A percentile compares a stretch with the other conserved stretches of the same genome.
Evolutionary conservation across 2,113 vertebrate genomes (phyloP).

Genomic region (Gavia stellata): DNA sequence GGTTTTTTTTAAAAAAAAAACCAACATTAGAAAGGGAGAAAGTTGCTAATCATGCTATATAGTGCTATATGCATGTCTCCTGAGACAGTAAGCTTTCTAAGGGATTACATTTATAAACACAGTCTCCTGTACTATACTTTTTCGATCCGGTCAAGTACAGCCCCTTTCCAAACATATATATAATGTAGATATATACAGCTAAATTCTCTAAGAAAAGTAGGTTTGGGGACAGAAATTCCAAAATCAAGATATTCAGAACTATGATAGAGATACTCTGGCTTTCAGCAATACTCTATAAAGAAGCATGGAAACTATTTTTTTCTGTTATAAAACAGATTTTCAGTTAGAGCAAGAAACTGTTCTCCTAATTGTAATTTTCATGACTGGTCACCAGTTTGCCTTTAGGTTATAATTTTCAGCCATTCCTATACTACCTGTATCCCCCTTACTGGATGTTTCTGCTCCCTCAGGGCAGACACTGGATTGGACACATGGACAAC

Average conservation of each 20-base stretch:
- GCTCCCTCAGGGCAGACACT: background rate
- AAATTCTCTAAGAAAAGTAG: background rate
- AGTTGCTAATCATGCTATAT: background rate
- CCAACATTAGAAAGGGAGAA: background rate
- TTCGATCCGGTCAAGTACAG: background rate
- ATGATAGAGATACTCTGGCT: background rate
- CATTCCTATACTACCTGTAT: background rate
- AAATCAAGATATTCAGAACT: background rate
- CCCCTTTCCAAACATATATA: background rate
- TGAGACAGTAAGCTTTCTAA: background rate
- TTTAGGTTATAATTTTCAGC: background rate
- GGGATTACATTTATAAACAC: background rate
- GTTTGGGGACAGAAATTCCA: background rate
- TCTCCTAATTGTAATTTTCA: background rate
- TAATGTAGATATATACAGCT: background rate
- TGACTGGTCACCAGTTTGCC: background rate
- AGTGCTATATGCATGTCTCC: background rate
- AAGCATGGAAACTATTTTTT: background rate
- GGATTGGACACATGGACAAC: background rate
- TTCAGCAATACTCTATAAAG: background rate
- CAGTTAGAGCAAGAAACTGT: background rate
- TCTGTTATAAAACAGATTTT: background rate
- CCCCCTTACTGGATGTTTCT: background rate
- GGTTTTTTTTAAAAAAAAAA: background rate
- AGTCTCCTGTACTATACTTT: background rate